Conservation (phyloP, 2,113 vertebrate genomes). For the Hirundichthys speculiger region DNA sequence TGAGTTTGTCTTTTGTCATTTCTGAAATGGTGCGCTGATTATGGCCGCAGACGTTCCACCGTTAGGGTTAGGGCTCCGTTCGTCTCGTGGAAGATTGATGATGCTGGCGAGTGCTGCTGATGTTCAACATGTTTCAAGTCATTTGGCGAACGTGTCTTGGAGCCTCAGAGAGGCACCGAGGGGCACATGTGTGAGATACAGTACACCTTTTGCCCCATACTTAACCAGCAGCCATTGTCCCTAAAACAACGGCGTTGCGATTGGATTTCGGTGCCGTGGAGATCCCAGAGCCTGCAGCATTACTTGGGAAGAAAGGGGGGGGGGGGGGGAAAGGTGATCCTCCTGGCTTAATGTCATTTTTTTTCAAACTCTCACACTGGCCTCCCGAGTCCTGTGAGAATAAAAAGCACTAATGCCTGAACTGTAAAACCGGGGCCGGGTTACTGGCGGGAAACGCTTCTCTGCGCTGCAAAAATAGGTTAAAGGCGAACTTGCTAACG, state of each 20-base stretch:
- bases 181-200: conserved; percentile 48
- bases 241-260: conserved; percentile 65
- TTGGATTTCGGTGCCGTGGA: conserved; percentile 66
- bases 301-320: conserved; percentile 46
- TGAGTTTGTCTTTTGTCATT: no score
- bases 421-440: conserved; percentile 30
- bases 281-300: conserved; percentile 59
- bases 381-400: conserved; percentile 51
- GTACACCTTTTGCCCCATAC: conserved; percentile 52
- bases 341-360: conserved; percentile 63
- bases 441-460: conserved; percentile 25
- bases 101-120: conserved; percentile 6
- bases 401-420: conserved; percentile 49
- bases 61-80: no score
- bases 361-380: conserved; percentile 53
- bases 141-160: conserved; percentile 40
- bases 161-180: conserved; percentile 34
- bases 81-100: conserved; percentile 29
- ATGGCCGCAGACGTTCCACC: no score
- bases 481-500: conserved; percentile 12
- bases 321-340: conserved; percentile 77
- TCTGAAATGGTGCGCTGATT: no score
- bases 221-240: conserved; percentile 73
- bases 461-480: conserved; percentile 17
- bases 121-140: conserved; percentile 45